Conservation (phyloP, 2,797 vertebrate species). For the Labeo calbasu region DNA sequence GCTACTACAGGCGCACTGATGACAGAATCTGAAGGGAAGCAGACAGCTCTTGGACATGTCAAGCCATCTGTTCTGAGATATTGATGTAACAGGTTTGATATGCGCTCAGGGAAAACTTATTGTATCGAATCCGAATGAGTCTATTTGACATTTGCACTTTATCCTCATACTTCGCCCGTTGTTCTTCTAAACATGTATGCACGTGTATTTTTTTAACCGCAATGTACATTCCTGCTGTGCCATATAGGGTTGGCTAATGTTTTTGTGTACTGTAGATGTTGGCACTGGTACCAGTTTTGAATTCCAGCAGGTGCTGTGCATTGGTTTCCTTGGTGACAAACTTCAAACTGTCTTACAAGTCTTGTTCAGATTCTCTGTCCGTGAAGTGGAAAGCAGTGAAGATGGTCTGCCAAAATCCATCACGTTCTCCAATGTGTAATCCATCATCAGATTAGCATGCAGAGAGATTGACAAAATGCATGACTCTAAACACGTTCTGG, state of each 20-base stretch:
- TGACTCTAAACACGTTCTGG: conserved; percentile 12
- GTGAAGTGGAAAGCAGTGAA: conserved; percentile 46
- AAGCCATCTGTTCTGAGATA: conserved; percentile 52
- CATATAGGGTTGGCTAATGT: conserved; percentile 11
- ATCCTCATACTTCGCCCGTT: background rate
- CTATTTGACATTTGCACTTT: conserved; percentile 20
- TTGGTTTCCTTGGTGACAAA: conserved; percentile 45
- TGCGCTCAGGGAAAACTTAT: conserved; percentile 28
- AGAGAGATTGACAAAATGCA: conserved; percentile 31
- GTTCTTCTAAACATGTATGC: background rate
- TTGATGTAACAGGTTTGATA: conserved; percentile 59
- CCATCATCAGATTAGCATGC: conserved; percentile 45
- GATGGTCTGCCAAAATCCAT: conserved; percentile 42
- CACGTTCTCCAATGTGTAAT: conserved; percentile 39
- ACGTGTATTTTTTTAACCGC: background rate
- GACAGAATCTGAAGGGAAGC: background rate
- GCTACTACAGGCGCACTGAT: background rate
- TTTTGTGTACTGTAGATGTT: conserved; percentile 16
- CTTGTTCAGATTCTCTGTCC: conserved; percentile 36
- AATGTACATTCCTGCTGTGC: background rate
- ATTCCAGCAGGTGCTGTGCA: conserved; percentile 21
- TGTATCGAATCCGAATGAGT: conserved; percentile 2
- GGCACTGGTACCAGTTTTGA: conserved; percentile 24
- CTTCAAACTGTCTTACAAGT: conserved; percentile 42
- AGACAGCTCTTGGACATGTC: conserved; percentile 59